Evolutionary conservation across 1,140 invertebrate genomes (phyloP), one percentile per base, ranked within the genome.

Genomic region (Tribolium madens): DNA sequence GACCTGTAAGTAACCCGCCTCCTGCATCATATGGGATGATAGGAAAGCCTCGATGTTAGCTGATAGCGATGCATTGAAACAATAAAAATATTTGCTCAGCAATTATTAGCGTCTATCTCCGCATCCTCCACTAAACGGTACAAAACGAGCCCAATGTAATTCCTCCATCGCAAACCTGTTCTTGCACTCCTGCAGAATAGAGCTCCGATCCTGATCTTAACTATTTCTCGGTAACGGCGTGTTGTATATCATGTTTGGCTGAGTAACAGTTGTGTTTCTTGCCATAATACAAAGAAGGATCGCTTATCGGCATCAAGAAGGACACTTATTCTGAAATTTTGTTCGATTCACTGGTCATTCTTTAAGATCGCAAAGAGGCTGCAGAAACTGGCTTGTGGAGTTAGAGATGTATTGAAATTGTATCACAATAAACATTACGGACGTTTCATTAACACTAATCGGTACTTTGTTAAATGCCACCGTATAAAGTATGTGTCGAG

Each of bases 61-160:
- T 70, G 77, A 76, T 79, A 78, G 64, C 73, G 53, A 79, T 75
- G 79, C 69, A 80, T 74, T 78, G 76, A 69, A 77, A 80, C 79
- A 83, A 81, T 82, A 83, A 83, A 83, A 83, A 83, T 83, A 82
- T 83, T 83, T 83, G 77, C 80, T 77, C 81, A 83, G 81, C 81
- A 83, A 83, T 83, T 83, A 83, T 79, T 78, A 60, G 17, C 52
- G 36, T 64, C 75, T 73, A 57, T 50, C 60, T 68, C 52, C 13
- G 17, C 48, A 12, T 60, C 68, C 75, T 60, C 57, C 75, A 72
- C 75, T 64, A 64, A 64, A 64, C 57, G 57, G 57, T 64, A 64
- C 57, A 64, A 64, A 64, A 64, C 57, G 53, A 60, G 57, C 26
- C 26, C 57, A 64, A 33, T 14, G 57, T 12, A 33, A 64, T 64